These are phyloP conservation scores for Tympanoctomys barrerae DNA, from an alignment of 2,797 vertebrate genomes.

Conservation along the genomic window DNA sequence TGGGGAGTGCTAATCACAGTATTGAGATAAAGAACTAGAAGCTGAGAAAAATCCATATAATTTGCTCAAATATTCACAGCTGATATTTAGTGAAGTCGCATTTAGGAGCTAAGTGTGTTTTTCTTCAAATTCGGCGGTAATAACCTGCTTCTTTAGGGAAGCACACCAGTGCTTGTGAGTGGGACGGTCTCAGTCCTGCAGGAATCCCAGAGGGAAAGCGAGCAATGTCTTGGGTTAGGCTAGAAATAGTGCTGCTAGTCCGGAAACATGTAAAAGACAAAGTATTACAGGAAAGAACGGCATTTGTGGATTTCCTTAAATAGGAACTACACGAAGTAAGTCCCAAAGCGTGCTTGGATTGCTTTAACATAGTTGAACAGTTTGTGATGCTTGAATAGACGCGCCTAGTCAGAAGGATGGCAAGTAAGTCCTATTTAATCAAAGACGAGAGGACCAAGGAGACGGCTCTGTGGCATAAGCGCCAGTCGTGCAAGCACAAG, in stretches of 20 bases:
- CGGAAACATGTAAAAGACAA: neutral
- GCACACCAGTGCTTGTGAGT: neutral
- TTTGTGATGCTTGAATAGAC: neutral
- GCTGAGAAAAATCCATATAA: neutral
- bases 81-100: neutral
- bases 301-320: neutral
- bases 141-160: neutral
- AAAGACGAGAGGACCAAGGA: neutral
- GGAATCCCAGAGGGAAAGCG: neutral
- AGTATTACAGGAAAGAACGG: neutral
- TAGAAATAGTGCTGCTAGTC: too few species aligned
- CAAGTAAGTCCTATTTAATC: neutral
- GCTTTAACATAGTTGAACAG: neutral
- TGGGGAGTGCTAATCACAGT: neutral
- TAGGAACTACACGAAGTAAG: neutral
- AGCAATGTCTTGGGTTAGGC: neutral
- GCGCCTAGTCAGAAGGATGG: rapidly evolving
- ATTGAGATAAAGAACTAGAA: neutral
- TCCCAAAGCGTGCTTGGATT: neutral
- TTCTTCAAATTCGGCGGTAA: neutral
- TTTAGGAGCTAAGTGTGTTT: neutral
- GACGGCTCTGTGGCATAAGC: too few species aligned
- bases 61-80: neutral
- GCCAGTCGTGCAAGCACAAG: too few species aligned
- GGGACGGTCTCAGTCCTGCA: neutral